phyloP scores from a whole-genome alignment of 2,888 invertebrate species.

The Rhodophaea formosa region DNA sequence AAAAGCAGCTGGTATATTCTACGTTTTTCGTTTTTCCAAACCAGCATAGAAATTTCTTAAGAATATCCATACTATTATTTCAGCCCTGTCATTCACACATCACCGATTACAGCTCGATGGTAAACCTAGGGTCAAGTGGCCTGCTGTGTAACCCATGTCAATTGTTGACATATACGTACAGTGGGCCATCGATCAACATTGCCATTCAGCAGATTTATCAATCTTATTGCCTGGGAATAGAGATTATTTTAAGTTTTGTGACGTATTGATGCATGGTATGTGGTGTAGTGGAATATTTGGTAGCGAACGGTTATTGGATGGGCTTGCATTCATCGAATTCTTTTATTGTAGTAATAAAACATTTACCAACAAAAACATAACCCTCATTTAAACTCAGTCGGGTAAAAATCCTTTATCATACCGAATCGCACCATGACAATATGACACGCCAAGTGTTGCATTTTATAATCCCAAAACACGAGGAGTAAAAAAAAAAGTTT shows the following conservation, averaged over 20 bases:
- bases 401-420: background rate
- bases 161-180: conserved; percentile 30
- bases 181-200: background rate
- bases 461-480: background rate
- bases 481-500: background rate
- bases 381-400: too few species aligned
- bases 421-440: background rate
- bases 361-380: too few species aligned
- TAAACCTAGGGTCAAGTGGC: conserved; percentile 34
- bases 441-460: background rate
- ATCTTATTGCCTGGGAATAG: background rate
- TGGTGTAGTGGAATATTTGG: background rate
- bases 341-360: background rate
- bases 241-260: background rate
- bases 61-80: conserved; percentile 26
- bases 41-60: too few species aligned
- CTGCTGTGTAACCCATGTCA: conserved; percentile 28
- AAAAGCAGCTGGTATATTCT: too few species aligned
- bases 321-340: background rate
- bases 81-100: conserved; percentile 55
- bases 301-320: background rate
- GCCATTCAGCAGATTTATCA: background rate
- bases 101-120: conserved; percentile 44
- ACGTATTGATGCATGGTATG: background rate
- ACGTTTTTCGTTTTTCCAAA: too few species aligned